Percentiles rank a stretch among this genome's conserved stretches.
Evolutionary conservation across 2,113 vertebrate genomes (phyloP).

Genomic region (Cavia aperea): DNA sequence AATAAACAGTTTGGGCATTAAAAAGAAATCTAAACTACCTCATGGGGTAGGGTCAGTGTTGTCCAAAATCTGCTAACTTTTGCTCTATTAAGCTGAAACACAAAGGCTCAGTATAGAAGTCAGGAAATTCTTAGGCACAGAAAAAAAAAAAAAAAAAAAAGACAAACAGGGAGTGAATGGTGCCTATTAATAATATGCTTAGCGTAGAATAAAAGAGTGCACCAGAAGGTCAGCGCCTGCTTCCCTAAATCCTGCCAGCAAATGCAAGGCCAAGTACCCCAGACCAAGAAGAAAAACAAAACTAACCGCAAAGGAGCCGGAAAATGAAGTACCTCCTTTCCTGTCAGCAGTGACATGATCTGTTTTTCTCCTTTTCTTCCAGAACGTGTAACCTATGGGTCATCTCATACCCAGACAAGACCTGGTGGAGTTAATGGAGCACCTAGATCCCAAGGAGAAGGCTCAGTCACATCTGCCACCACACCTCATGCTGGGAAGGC

Average conservation of each 20-base stretch:
- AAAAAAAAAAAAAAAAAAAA: background rate
- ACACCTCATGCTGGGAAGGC: constrained; percentile 52
- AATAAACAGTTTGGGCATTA: background rate
- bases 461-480: constrained; percentile 46
- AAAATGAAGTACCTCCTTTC: background rate
- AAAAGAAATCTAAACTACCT: background rate
- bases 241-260: constrained; percentile 6
- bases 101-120: constrained; percentile 7
- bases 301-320: background rate
- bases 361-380: constrained; percentile 39
- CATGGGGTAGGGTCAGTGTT: background rate
- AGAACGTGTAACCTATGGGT: constrained; percentile 54
- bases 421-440: background rate
- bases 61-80: constrained; percentile 1
- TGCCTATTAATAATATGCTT: background rate
- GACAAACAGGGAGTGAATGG: background rate
- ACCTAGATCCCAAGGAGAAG: constrained; percentile 56
- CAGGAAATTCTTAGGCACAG: background rate
- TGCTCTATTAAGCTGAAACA: background rate
- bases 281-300: constrained; percentile 10
- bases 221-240: constrained; percentile 13
- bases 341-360: background rate
- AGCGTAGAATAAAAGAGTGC: background rate
- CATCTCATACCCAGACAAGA: constrained; percentile 49
- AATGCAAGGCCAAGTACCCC: background rate